phyloP scores from a whole-genome alignment of 2,113 vertebrate genomes.

The Chiloscyllium plagiosum region DNA sequence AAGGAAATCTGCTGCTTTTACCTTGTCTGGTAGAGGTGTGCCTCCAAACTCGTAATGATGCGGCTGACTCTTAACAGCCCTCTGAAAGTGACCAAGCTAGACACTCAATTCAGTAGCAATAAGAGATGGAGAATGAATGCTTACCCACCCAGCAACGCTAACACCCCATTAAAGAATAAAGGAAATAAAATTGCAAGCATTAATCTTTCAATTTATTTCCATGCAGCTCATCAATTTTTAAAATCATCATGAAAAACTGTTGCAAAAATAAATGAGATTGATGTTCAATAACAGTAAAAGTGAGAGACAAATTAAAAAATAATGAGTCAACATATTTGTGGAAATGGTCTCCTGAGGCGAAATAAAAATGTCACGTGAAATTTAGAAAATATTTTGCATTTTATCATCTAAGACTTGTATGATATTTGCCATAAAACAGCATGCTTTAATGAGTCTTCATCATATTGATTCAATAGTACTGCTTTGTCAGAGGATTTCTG shows the following conservation, averaged over 20 bases:
- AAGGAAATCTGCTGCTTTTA: too few species aligned
- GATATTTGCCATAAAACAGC: not conserved
- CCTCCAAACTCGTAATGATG: too few species aligned
- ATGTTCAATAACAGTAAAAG: not conserved
- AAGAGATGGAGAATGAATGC: too few species aligned
- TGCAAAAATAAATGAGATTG: not conserved
- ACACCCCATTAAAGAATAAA: too few species aligned
- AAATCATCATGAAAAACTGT: not conserved
- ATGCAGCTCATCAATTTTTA: not conserved
- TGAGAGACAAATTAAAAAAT: not conserved
- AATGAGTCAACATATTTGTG: not conserved
- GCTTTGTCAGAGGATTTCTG: not conserved
- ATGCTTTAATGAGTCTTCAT: conserved; percentile 11
- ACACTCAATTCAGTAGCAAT: too few species aligned
- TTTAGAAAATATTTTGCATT: not conserved
- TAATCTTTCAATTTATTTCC: not conserved
- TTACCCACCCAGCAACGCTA: too few species aligned
- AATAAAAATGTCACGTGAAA: not conserved
- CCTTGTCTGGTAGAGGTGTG: too few species aligned
- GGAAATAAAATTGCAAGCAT: not conserved
- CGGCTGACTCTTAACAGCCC: too few species aligned
- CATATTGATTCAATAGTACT: not conserved
- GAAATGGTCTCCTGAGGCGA: not conserved
- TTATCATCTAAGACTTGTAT: not conserved
- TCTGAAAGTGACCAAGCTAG: too few species aligned